Evolutionary conservation across 2,888 invertebrate species (phyloP), one percentile per base, ranked within the genome.

Genomic region (Stegana nigrithorax): DNA sequence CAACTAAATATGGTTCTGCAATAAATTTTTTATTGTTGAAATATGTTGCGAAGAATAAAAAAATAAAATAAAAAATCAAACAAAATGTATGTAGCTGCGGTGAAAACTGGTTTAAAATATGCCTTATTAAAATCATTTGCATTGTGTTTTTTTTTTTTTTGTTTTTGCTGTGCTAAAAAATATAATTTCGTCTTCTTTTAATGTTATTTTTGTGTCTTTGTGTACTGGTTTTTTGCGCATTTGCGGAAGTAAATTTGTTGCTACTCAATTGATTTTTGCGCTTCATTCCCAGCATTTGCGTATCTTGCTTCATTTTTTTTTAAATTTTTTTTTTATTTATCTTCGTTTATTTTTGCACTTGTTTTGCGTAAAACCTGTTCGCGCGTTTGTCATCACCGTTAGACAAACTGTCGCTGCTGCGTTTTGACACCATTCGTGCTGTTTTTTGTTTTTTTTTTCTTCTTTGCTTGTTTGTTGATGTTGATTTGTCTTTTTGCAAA

Each of bases 51-150:
- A 61, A 59, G 42, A 70, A 58, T 26, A 56, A 57, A 53, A 60
- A 66, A 62, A 57, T 23, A 7, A 19, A 45, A 45, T 12, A 51
- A 57, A 45, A 23, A 21, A 56, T 27, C 21, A 36, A 32, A 55
- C 6, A 36, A 25, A 32, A 21, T 17, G 10, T 36, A n/a, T n/a
- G n/a, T n/a, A n/a, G n/a, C n/a, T n/a, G n/a, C n/a, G n/a, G n/a
- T 25, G 10, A 21, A 65, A 75, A 75, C 74, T 72, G 78, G 55
- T 67, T 65, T 73, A 65, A 73, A 60, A 63, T 62, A 61, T 67
- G 67, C 59, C 32, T 21, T 55, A 53, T 63, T 36, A 55, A 39
- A 8, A 39, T 39, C 39, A n/a, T 5, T 32, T 32, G 32, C n/a
- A n/a, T n/a, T n/a, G n/a, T n/a, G n/a, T n/a, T n/a, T n/a, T n/a